Evolutionary conservation across 2,888 invertebrate genomes (phyloP), one percentile per base, ranked within the genome.

Genomic region (Allacma fusca): DNA sequence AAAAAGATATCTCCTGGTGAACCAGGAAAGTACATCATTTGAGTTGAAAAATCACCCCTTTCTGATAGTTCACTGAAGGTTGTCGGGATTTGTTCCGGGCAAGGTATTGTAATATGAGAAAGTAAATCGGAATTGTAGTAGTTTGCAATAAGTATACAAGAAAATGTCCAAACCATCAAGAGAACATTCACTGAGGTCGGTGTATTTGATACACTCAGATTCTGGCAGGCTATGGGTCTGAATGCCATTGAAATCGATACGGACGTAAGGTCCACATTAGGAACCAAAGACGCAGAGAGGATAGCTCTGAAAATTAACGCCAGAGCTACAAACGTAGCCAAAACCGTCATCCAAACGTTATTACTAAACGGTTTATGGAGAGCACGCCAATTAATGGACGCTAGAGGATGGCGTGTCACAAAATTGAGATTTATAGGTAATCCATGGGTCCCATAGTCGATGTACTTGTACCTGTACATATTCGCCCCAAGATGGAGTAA

Each of bases 41-140:
- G 29, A 13, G 59, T 62, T 24, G 26, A 1, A 19, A 34, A 73
- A 28, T 76, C 75, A 19, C 24, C 23, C 13, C 26, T 26, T 21
- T 21, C 0, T 13, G 69, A 26, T 1, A 68, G 50, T 29, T 50
- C 57, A 1, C 34, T 26, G 21, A 69, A 76, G 23, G 50, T n/a
- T 29, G 19, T n/a, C 21, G 73, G 73, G 7, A 62, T 24, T 40
- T 40, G 7, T n/a, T 73, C 73, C 9, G 21, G 21, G 0, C 2
- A 0, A n/a, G 73, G 73, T 7, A 62, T 2, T 23, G 73, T 40
- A 4, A 73, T 34, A 19, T 40, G 24, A 0, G 73, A 62, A 12
- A 73, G 23, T 13, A 73, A 24, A 24, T 73, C 59, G 1, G 73
- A 73, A n/a, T 24, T 73, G 64, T 73, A 73, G 19, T 62, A 73